phyloP scores from a whole-genome alignment of 2,888 invertebrate species.

The Nesidiocoris tenuis region DNA sequence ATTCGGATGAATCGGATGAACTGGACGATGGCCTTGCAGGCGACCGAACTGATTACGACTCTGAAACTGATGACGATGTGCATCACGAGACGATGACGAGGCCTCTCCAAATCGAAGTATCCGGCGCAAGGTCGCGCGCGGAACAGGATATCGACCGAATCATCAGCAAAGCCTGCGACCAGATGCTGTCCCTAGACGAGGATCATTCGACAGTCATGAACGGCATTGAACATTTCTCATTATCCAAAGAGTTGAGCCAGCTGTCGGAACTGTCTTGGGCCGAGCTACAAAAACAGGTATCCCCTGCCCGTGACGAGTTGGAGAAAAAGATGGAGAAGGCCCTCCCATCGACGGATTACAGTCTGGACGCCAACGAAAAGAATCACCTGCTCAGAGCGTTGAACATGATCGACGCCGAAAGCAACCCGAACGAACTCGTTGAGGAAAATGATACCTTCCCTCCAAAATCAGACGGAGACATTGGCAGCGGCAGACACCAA shows the following conservation, averaged over 20 bases:
- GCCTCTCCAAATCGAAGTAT: not conserved
- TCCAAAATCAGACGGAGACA: not conserved
- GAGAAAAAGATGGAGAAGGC: constrained; percentile 22
- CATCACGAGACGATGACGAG: not conserved
- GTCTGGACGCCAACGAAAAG: constrained; percentile 47
- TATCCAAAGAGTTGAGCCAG: constrained; percentile 6
- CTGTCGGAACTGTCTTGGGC: constrained; percentile 36
- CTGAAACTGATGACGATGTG: not conserved
- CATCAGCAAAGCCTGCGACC: constrained; percentile 37
- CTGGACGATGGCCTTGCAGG: not conserved
- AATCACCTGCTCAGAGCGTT: constrained; percentile 46
- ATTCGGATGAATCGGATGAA: not conserved
- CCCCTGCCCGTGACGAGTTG: constrained; percentile 20
- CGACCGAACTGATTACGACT: not conserved
- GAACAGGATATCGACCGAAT: constrained; percentile 40
- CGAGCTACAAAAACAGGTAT: constrained; percentile 28
- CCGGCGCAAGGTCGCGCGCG: not conserved
- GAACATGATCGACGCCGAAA: constrained; percentile 47
- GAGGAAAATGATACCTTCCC: not conserved
- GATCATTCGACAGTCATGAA: constrained; percentile 8
- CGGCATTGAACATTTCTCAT: constrained; percentile 8
- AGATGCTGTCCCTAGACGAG: constrained; percentile 15
- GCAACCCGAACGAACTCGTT: not conserved
- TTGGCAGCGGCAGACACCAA: not conserved
- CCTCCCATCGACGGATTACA: constrained; percentile 26